These are phyloP conservation scores for Tridacna gigas DNA, from an alignment of 2,888 invertebrate genomes.

Conservation along the genomic window DNA sequence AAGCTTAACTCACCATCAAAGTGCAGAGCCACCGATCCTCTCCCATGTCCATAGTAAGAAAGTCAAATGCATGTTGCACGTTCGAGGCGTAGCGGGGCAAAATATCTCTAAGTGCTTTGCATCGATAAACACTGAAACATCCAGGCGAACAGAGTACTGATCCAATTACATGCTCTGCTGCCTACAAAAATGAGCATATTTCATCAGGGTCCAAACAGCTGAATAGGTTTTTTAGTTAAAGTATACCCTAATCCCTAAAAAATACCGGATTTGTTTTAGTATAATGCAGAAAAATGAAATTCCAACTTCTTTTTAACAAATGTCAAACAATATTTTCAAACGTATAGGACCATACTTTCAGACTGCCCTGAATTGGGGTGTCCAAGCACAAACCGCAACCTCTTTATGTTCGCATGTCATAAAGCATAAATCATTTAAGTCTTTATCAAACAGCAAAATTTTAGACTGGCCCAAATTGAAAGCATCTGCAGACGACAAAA, in stretches of 20 bases:
- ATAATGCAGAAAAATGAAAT: too few species aligned
- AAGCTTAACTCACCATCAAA: conserved; percentile 69
- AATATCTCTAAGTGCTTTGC: conserved; percentile 75
- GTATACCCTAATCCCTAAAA: too few species aligned
- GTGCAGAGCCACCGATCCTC: conserved; percentile 82
- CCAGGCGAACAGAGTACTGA: conserved; percentile 83
- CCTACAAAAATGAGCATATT: conserved; percentile 69
- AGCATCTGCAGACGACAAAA: too few species aligned
- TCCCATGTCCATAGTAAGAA: conserved; percentile 82
- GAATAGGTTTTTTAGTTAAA: too few species aligned
- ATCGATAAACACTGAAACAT: conserved; percentile 83
- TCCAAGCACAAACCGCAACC: background rate
- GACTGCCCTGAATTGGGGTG: background rate
- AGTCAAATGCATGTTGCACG: conserved; percentile 78
- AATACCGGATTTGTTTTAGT: too few species aligned
- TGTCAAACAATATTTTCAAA: too few species aligned
- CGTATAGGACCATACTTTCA: too few species aligned
- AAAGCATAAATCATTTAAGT: too few species aligned
- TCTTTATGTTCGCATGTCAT: background rate
- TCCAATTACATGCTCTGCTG: conserved; percentile 81
- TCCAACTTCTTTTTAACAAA: too few species aligned
- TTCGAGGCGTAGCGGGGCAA: conserved; percentile 75
- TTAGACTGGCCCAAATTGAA: too few species aligned
- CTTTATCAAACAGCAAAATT: too few species aligned
- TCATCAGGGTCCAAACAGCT: too few species aligned